phyloP scores from a whole-genome alignment of 2,797 vertebrate species.

The Sylvia borin region DNA sequence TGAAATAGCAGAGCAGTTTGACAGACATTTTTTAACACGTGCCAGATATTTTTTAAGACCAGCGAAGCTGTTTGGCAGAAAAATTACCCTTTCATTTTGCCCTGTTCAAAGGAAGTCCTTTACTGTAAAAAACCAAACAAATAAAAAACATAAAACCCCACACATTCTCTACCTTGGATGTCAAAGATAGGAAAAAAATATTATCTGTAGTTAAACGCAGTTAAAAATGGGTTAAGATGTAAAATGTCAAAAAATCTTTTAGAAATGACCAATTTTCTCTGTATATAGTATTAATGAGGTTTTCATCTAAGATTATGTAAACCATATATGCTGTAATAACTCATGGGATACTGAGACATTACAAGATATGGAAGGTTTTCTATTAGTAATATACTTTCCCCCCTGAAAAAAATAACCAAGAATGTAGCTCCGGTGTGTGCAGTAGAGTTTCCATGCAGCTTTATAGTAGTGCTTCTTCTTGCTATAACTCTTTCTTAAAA shows the following conservation, averaged over 20 bases:
- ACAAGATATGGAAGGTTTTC: neutral
- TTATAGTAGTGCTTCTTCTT: neutral
- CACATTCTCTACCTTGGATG: neutral
- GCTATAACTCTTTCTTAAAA: neutral
- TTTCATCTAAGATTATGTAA: neutral
- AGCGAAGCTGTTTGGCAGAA: constrained; percentile 10
- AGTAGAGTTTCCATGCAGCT: neutral
- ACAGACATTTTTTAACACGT: neutral
- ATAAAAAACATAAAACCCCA: neutral
- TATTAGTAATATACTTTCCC: neutral
- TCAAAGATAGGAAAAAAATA: neutral
- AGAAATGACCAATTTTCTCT: neutral
- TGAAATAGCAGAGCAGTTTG: neutral
- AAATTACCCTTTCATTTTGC: neutral
- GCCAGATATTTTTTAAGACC: constrained; percentile 13
- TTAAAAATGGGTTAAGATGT: neutral
- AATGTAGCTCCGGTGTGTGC: neutral
- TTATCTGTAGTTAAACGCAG: neutral
- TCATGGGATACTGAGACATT: neutral
- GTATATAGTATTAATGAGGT: neutral
- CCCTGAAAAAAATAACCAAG: neutral
- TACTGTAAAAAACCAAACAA: neutral
- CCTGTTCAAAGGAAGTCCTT: neutral
- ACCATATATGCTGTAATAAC: neutral
- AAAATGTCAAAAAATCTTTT: neutral